A percentile compares a stretch with the other conserved stretches of the same genome.
These are phyloP conservation scores for Cryptocephalus moraei DNA, from an alignment of 2,888 invertebrate species.

Conservation along the genomic window DNA sequence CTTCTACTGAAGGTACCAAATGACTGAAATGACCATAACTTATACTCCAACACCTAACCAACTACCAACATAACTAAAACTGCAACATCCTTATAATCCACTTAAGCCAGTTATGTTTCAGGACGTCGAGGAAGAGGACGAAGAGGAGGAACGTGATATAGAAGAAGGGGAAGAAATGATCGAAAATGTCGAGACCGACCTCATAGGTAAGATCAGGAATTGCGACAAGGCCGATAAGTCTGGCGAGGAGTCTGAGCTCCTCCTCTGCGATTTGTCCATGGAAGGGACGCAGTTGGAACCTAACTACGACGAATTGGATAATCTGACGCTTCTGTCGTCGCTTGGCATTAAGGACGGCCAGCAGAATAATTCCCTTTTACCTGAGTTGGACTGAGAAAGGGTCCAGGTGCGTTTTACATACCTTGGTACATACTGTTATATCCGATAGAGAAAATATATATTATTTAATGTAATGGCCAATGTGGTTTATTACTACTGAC, in stretches of 20 bases:
- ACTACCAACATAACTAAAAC: too few relatives aligned
- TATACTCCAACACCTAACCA: too few relatives aligned
- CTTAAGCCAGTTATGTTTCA: conserved; percentile 10
- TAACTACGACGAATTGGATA: conserved; percentile 37
- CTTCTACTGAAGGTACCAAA: too few relatives aligned
- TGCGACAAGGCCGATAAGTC: conserved; percentile 1
- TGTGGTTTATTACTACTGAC: too few relatives aligned
- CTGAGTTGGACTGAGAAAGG: conserved; percentile 18
- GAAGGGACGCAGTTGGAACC: conserved; percentile 25
- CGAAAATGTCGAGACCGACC: conserved; percentile 13
- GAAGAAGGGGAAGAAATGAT: conserved; percentile 35
- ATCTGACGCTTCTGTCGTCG: conserved; percentile 33
- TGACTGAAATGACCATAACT: too few relatives aligned
- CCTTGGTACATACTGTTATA: not conserved
- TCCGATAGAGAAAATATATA: not conserved
- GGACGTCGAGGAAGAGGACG: conserved; percentile 46
- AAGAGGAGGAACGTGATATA: conserved; percentile 18
- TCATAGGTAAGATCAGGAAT: not conserved
- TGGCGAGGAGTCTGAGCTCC: not conserved
- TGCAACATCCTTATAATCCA: too few relatives aligned
- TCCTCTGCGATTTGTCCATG: not conserved
- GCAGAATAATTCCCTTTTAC: conserved; percentile 15
- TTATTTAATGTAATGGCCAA: not conserved
- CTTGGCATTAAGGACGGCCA: conserved; percentile 29
- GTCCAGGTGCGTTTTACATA: too few relatives aligned